Evolutionary conservation across 2,113 vertebrate genomes (phyloP), one percentile per base, ranked within the genome.

Genomic region (Callipepla squamata): DNA sequence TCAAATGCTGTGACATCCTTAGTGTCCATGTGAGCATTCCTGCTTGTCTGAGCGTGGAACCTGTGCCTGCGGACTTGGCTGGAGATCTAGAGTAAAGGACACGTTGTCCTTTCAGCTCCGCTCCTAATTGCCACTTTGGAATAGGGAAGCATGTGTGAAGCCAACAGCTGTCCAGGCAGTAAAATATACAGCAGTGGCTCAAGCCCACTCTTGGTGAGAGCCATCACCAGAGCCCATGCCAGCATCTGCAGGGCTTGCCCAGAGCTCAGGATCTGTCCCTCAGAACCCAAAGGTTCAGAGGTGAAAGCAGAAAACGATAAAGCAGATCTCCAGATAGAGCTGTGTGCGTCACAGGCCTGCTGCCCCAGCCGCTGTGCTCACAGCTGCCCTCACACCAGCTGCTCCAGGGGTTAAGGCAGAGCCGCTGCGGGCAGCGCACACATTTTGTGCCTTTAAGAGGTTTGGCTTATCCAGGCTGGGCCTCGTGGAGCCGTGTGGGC

Each of bases 341-440:
- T 0, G 34, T 0, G 23, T 96, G 94, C 83, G 73, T 94, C 95
- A 95, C 78, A 50, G 36, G 89, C 80, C 76, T 75, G 48, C 95
- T 59, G 84, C 79, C 83, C 87, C 92, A 95, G 87, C 94, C 89
- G 87, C 93, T 88, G 80, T 79, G 18, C 59, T 42, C 85, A 61
- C 93, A 93, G 81, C 91, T 97, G 95, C 85, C 82, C 80, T 92
- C 1, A 0, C 40, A 28, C 93, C 94, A 96, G 96, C 95, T 96
- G 94, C 48, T 65, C 79, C 85, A 68, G 77, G 13, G 51, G 68
- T 72, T 13, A 69, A 38, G 50, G 85, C 92, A 93, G 93, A 76
- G 83, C 76, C 53, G 63, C 92, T 78, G 80, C 70, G 0, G 8
- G 59, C 20, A 6, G 61, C 69, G 34, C 68, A 48, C 72, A 15